Base-by-base conservation (phyloP, 2,797 vertebrate genomes). In the Cossypha heuglini region DNA sequence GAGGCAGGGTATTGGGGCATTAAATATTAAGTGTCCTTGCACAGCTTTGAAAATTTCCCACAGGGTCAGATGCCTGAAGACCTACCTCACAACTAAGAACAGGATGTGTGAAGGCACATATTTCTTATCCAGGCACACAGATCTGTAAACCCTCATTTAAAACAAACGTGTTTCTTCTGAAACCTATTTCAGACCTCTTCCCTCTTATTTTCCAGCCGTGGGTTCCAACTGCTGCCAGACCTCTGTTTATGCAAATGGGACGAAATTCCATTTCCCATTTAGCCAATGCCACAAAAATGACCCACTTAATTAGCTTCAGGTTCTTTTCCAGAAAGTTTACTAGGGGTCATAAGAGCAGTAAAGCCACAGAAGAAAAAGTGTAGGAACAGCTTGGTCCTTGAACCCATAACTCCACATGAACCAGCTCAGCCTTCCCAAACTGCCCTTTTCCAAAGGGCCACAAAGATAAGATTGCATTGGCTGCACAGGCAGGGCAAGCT, bases 301-400 rank as follows among this genome's bases (percentile, higher is more conserved):
- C 74, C 57, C n/a, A 35, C 33, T 86, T 92, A 74, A 91, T 93
- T 79, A 85, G 52, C 63, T 90, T 40, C 88, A 92, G 76, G 61
- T 89, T 92, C 61, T 68, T 82, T 74, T 89, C 67, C 59, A 87
- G 55, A 46, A 31, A 20, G 16, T 52, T 90, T 49, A 33, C 29
- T 13, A 4, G 38, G 42, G 80, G 49, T 87, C 66, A n/a, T 5
- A 77, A 43, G 18, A 84, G 45, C 49, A 93, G 14, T 2, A 46
- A 90, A 88, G 71, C 18, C 74, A 78, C 31, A 73, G 67, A 43
- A 79, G 35, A 54, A 77, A 48, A 57, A 78, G 28, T 2, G 2
- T 7, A 68, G 71, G 51, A 74, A 7, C 57, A 89, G 59, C 61
- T 67, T 1, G 0, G 35, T 74, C 83, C 81, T 74, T 82, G 75